These are phyloP conservation scores for Nudaria mundana DNA, from an alignment of 2,888 invertebrate species.

Conservation along the genomic window DNA sequence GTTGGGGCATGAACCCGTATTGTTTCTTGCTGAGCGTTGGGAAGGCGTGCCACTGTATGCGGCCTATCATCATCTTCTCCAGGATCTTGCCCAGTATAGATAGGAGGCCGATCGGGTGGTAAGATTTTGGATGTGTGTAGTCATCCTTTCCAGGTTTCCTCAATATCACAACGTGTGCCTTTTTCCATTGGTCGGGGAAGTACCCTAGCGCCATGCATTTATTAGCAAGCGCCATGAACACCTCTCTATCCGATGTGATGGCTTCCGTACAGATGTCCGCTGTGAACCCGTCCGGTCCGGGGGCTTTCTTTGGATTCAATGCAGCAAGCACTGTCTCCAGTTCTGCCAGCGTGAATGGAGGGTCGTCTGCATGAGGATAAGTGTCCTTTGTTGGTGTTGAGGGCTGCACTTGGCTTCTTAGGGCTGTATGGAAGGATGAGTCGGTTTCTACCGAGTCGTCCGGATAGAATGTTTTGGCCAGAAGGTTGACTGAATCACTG, in stretches of 20 bases:
- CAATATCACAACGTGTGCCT: conserved; percentile 6
- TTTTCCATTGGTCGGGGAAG: conserved; percentile 8
- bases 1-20: conserved; percentile 7
- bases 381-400: background rate
- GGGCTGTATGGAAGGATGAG: background rate
- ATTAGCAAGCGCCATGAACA: conserved; percentile 7
- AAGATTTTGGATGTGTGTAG: conserved; percentile 9
- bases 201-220: conserved; percentile 1
- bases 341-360: conserved; percentile 13
- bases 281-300: conserved; percentile 20
- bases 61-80: conserved; percentile 5
- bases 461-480: conserved; percentile 7
- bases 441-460: conserved; percentile 2
- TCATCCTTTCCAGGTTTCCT: conserved; percentile 7
- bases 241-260: conserved; percentile 4
- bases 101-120: conserved; percentile 9
- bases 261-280: conserved; percentile 22
- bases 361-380: conserved; percentile 5
- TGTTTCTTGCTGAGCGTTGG: background rate
- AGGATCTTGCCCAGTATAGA: no score
- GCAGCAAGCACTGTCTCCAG: background rate
- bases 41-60: conserved; percentile 3
- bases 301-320: conserved; percentile 20
- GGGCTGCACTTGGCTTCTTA: background rate
- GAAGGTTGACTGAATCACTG: background rate